These are phyloP conservation scores for Hemithea aestivaria DNA, from an alignment of 2,888 invertebrate genomes.

Conservation along the genomic window DNA sequence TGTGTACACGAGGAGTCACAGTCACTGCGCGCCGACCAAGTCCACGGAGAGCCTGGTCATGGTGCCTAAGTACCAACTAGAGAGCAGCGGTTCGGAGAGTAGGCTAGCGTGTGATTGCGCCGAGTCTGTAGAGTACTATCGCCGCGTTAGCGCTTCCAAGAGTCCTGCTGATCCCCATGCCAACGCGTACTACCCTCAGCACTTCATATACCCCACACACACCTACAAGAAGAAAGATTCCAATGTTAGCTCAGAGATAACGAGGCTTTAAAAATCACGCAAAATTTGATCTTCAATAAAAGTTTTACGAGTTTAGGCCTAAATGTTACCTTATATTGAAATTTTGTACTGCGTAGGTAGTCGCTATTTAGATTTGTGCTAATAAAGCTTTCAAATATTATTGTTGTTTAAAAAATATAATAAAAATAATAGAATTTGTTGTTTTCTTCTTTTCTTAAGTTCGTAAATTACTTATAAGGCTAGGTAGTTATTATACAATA, in stretches of 20 bases:
- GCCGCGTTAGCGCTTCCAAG: constrained; percentile 50
- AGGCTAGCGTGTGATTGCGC: constrained; percentile 86
- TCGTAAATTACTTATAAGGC: no score
- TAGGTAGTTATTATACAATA: no score
- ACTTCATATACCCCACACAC: constrained; percentile 71
- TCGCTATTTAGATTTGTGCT: background rate
- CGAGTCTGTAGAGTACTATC: constrained; percentile 67
- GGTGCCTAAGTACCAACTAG: constrained; percentile 81
- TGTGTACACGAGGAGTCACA: constrained; percentile 70
- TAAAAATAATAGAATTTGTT: no score
- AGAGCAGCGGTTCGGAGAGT: constrained; percentile 81
- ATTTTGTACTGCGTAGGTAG: constrained; percentile 11
- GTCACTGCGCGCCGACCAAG: constrained; percentile 83
- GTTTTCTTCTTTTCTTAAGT: no score
- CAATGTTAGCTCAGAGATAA: constrained; percentile 84
- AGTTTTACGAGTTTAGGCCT: constrained; percentile 15
- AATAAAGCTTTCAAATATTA: no score
- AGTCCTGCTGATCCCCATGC: constrained; percentile 56
- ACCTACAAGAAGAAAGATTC: constrained; percentile 74
- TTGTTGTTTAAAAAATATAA: no score
- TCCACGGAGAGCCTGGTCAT: constrained; percentile 89
- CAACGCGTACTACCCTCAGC: constrained; percentile 63
- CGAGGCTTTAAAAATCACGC: constrained; percentile 78
- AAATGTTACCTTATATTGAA: background rate
- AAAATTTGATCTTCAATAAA: no score